These are phyloP conservation scores for Gymnocypris eckloni DNA, from an alignment of 2,797 vertebrate genomes.

Conservation along the genomic window DNA sequence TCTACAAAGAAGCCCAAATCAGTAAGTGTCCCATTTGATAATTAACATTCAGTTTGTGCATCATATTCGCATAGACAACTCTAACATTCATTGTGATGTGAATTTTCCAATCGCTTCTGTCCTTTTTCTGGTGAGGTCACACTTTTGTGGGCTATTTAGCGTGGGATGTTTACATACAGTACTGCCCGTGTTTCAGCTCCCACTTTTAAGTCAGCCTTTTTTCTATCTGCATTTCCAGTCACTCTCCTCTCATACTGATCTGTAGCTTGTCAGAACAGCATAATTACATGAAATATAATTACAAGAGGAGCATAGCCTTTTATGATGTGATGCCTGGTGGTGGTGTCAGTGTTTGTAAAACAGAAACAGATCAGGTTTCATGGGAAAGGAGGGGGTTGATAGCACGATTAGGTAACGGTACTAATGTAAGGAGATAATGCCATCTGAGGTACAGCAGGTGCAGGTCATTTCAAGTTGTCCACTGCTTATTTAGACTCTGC, in stretches of 20 bases:
- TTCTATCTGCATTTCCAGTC: too few species aligned
- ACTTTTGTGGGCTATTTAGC: neutral
- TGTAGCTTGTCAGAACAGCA: neutral
- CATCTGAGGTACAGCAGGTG: constrained; percentile 62
- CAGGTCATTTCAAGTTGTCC: constrained; percentile 37
- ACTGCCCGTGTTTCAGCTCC: constrained; percentile 46
- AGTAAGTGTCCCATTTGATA: constrained; percentile 77
- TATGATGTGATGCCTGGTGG: constrained; percentile 31
- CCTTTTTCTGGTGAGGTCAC: neutral
- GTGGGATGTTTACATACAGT: constrained; percentile 59
- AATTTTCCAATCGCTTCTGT: constrained; percentile 1
- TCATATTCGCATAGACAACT: neutral
- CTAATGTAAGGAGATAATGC: constrained; percentile 62
- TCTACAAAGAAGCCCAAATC: constrained; percentile 86
- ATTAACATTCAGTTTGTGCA: neutral
- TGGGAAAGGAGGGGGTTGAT: constrained; percentile 22
- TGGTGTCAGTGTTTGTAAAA: constrained; percentile 40
- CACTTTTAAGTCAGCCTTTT: neutral
- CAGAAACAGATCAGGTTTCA: constrained; percentile 38
- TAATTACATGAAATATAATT: neutral
- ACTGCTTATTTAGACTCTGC: constrained; percentile 47
- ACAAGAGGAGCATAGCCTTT: constrained; percentile 19
- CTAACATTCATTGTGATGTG: neutral
- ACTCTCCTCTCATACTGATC: neutral
- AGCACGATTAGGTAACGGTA: constrained; percentile 46